phyloP scores from a whole-genome alignment of 2,888 invertebrate genomes.

The Lasioglossum pauxillum region DNA sequence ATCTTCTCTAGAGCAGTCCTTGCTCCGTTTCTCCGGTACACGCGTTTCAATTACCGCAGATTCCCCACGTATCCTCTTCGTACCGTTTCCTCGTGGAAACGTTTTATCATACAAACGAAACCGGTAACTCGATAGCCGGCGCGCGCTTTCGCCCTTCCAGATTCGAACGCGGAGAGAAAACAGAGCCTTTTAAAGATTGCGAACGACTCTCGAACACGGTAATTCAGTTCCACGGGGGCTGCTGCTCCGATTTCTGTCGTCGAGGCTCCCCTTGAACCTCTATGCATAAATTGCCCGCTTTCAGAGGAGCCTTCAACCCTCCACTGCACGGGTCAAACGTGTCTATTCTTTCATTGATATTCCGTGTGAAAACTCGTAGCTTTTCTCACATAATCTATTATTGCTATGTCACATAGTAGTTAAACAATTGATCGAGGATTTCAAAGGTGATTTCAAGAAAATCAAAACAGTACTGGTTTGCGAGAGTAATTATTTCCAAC shows the following conservation, averaged over 20 bases:
- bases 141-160: neutral
- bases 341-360: neutral
- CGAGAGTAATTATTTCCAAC: neutral
- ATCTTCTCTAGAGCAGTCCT: constrained; percentile 36
- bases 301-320: neutral
- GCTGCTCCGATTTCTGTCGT: neutral
- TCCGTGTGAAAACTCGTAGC: neutral
- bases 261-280: neutral
- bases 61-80: constrained; percentile 14
- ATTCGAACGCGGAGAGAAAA: neutral
- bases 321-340: neutral
- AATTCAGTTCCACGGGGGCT: neutral
- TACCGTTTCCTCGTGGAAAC: constrained; percentile 24
- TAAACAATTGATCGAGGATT: neutral
- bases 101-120: constrained; percentile 27
- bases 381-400: neutral
- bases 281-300: constrained; percentile 7
- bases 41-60: constrained; percentile 53
- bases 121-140: constrained; percentile 6
- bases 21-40: constrained; percentile 30
- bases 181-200: constrained; percentile 6
- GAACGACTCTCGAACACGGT: constrained; percentile 3
- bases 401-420: no score
- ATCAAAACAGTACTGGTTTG: neutral
- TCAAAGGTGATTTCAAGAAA: neutral